These are phyloP conservation scores for Opisthograptis luteolata DNA, from an alignment of 2,888 invertebrate species.

Conservation along the genomic window DNA sequence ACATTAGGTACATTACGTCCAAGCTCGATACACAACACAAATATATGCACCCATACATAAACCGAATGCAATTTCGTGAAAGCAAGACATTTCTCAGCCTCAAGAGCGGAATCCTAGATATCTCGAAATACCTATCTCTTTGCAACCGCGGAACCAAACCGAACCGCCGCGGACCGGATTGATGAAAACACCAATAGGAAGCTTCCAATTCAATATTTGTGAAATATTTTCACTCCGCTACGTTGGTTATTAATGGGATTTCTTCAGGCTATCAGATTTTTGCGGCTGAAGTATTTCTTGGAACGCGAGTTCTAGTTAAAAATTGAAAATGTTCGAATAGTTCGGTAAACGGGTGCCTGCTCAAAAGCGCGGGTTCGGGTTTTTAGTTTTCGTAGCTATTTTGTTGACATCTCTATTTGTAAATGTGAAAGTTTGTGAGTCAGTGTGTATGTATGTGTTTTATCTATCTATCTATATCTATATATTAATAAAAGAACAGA, in stretches of 20 bases:
- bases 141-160: conserved; percentile 31
- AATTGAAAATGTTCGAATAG: conserved; percentile 23
- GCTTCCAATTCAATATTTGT: conserved; percentile 54
- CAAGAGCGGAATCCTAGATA: conserved; percentile 45
- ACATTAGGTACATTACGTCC: conserved; percentile 6
- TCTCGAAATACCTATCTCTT: conserved; percentile 50
- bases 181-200: conserved; percentile 43
- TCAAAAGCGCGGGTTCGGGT: neutral
- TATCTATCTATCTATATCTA: too few species aligned
- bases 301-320: conserved; percentile 28
- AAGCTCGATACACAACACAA: conserved; percentile 8
- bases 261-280: conserved; percentile 40
- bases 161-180: conserved; percentile 26
- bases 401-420: too few species aligned
- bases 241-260: conserved; percentile 54
- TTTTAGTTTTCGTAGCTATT: conserved; percentile 2
- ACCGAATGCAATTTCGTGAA: conserved; percentile 41
- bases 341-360: conserved; percentile 5
- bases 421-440: too few species aligned
- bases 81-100: conserved; percentile 49
- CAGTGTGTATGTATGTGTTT: too few species aligned
- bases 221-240: conserved; percentile 52
- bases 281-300: conserved; percentile 29
- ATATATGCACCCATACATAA: conserved; percentile 18
- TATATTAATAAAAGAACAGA: too few species aligned